A percentile compares a stretch with the other conserved stretches of the same genome.
Conservation (phyloP, 2,113 vertebrate species). For the Ramphastos sulfuratus region DNA sequence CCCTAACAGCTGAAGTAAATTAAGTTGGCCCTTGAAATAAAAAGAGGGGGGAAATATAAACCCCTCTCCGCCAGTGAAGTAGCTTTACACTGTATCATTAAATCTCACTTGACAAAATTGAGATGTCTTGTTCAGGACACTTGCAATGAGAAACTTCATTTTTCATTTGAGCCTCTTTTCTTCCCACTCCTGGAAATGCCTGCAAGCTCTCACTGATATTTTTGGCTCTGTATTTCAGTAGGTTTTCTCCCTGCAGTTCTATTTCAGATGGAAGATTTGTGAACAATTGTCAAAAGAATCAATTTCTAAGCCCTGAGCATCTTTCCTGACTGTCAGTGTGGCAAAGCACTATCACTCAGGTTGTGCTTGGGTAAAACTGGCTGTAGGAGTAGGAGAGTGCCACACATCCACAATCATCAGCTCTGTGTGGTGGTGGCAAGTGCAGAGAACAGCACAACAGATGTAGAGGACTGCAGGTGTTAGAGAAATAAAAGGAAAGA, state of each 20-base stretch:
- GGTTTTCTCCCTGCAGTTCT: background rate
- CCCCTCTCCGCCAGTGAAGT: background rate
- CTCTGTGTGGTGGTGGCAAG: background rate
- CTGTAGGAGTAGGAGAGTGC: background rate
- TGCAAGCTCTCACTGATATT: background rate
- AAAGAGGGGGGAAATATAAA: background rate
- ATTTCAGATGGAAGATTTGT: background rate
- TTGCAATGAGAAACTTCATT: background rate
- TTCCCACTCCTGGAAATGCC: background rate
- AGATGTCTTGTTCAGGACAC: background rate
- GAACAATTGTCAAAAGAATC: background rate
- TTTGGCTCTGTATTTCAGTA: background rate
- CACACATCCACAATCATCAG: rapidly evolving
- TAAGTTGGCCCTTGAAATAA: background rate
- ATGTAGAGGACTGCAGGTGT: background rate
- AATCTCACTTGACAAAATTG: background rate
- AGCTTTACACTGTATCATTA: background rate
- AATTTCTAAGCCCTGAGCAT: background rate
- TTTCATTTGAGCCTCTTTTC: background rate
- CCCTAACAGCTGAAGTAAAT: background rate
- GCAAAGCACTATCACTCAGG: background rate
- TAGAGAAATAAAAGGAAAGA: background rate
- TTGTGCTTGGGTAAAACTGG: background rate
- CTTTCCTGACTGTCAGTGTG: background rate
- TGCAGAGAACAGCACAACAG: background rate